Evolutionary conservation across 2,797 vertebrate genomes (phyloP).

Genomic region (Simalia tracyae): DNA sequence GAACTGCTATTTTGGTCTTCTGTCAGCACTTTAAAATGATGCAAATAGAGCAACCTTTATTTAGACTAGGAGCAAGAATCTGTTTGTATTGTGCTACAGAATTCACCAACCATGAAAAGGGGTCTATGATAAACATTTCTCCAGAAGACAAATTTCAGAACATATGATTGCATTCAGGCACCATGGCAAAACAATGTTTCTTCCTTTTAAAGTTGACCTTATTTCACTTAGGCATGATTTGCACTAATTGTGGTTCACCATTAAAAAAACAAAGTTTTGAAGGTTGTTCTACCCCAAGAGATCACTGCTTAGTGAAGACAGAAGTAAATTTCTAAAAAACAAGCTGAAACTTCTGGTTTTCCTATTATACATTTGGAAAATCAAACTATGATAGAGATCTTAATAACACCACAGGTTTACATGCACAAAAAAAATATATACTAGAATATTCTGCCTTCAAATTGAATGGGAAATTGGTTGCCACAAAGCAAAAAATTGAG

Average conservation of each 20-base stretch:
- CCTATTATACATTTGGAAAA: neutral
- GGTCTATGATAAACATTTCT: slow-evolving; percentile 39
- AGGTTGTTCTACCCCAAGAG: neutral
- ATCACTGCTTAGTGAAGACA: neutral
- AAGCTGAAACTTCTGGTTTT: neutral
- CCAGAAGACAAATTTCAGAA: slow-evolving; percentile 45
- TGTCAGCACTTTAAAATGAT: neutral
- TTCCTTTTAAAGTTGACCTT: neutral
- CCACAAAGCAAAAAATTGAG: neutral
- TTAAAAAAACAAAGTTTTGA: neutral
- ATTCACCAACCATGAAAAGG: slow-evolving; percentile 17
- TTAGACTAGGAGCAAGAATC: neutral
- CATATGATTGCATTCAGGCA: neutral
- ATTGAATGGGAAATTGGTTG: neutral
- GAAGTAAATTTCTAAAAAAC: neutral
- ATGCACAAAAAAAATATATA: neutral
- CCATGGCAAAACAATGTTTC: neutral
- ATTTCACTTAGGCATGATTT: neutral
- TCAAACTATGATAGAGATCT: neutral
- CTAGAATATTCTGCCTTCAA: neutral
- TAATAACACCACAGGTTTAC: neutral
- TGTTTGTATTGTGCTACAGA: neutral
- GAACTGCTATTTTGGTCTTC: neutral
- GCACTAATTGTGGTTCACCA: neutral
- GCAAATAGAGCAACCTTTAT: neutral